Base-by-base conservation (phyloP, 2,888 invertebrate species). In the Eupithecia centaureata region DNA sequence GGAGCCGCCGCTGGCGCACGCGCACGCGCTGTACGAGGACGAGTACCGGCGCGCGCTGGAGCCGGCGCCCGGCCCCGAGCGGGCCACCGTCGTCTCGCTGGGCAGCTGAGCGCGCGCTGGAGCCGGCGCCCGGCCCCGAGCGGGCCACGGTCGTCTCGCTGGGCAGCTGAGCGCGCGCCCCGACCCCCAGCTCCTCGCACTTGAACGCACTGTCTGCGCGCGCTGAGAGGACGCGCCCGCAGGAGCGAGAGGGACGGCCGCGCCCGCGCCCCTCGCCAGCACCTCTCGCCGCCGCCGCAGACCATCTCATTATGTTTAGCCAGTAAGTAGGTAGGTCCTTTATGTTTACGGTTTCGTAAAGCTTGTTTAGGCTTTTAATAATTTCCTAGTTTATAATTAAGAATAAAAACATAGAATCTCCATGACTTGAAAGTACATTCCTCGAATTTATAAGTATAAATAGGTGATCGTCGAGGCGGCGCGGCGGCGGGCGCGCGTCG, bases 1-100 rank as follows among this genome's bases (percentile, higher is more conserved):
- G 84, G 88, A 88, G 80, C 88, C 87, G 73, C 87, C 87, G 77
- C 86, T 79, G 82, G 78, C 84, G 67, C 73, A 74, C 51, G 22
- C 38, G 68, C 87, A 72, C 74, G 79, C 73, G 82, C 88, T 79
- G 77, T 80, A 81, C 82, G 84, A 83, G 70, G 85, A 83, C 65
- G 86, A 84, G 79, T 86, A 82, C 85, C 82, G 87, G 68, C 85
- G 84, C 82, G 82, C 78, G 72, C 69, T 84, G 58, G 86, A 85
- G 63, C 32, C 73, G 67, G 67, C 73, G 87, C 22, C 63, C 92
- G 92, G 22, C 38, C 81, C 85, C 64, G 94, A 94, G 30, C 90
- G 94, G 68, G 90, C 94, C 72, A 92, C 94, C 67, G 94, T 94
- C 68, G 94, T 94, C 33, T 94, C 94, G 70, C 83, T 94, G 81